Evolutionary conservation across 37 sponge, comb jelly and placozoan species (phyloP).

Genomic region (Agelas oroides): DNA sequence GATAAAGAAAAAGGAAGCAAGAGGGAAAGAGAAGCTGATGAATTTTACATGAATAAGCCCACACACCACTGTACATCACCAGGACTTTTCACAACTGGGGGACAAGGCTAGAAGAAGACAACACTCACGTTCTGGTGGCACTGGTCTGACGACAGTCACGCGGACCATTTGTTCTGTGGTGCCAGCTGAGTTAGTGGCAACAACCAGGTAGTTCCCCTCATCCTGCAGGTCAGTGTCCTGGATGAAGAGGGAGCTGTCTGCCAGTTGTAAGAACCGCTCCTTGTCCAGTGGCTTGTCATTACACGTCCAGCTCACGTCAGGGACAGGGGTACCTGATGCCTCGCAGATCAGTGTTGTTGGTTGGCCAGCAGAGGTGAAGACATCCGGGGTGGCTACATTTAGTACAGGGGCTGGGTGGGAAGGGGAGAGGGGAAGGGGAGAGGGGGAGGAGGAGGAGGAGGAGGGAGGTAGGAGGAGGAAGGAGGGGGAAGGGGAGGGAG

Average conservation of each 20-base stretch:
- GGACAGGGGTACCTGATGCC: slow-evolving; percentile 68
- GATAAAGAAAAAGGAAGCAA: too few species aligned
- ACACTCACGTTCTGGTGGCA: slow-evolving; percentile 70
- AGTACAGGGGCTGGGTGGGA: slow-evolving; percentile 58
- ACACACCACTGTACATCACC: background rate
- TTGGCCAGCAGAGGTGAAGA: slow-evolving; percentile 68
- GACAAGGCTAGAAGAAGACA: too few species aligned
- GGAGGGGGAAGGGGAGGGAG: background rate
- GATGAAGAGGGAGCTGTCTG: slow-evolving; percentile 64
- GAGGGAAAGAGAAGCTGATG: background rate
- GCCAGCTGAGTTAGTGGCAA: slow-evolving; percentile 59
- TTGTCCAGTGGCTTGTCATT: slow-evolving; percentile 43
- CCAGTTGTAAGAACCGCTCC: slow-evolving; percentile 52
- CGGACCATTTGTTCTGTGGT: slow-evolving; percentile 9
- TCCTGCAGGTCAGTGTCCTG: slow-evolving; percentile 50
- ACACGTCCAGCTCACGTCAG: slow-evolving; percentile 53
- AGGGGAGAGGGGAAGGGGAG: background rate
- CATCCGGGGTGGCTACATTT: slow-evolving; percentile 33
- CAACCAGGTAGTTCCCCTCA: slow-evolving; percentile 65
- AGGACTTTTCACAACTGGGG: background rate
- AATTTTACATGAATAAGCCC: background rate
- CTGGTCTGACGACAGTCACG: slow-evolving; percentile 68
- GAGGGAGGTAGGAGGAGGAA: background rate
- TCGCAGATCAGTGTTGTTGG: slow-evolving; percentile 70
- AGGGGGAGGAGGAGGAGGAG: too few species aligned